Evolutionary conservation across 2,888 invertebrate species (phyloP).

Genomic region (Drosophila stalkeri): DNA sequence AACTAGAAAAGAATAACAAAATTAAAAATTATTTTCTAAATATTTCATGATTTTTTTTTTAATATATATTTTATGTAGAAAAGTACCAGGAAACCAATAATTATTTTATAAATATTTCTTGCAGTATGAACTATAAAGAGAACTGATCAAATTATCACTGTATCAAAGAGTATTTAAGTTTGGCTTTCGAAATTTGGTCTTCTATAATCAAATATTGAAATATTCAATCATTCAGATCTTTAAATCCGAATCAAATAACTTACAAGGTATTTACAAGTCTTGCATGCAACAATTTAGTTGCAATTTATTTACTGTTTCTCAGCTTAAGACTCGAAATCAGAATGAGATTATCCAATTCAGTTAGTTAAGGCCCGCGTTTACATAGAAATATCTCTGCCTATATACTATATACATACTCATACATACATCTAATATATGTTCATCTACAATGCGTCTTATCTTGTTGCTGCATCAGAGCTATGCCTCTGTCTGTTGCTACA

Average conservation of each 20-base stretch:
- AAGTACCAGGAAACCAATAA: too few relatives aligned
- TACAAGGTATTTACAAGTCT: neutral
- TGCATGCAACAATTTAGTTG: neutral
- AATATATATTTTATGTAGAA: too few relatives aligned
- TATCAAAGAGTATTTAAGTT: neutral
- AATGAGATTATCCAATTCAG: constrained; percentile 81
- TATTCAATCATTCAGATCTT: too few relatives aligned
- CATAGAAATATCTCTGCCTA: constrained; percentile 12
- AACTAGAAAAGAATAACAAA: too few relatives aligned
- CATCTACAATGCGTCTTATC: constrained; percentile 26
- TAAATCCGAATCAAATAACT: neutral
- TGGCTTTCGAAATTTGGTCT: neutral
- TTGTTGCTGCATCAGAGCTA: constrained; percentile 27
- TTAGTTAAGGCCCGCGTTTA: constrained; percentile 68
- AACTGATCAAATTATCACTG: neutral
- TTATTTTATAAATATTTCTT: too few relatives aligned
- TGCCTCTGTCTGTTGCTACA: constrained; percentile 47
- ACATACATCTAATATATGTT: constrained; percentile 5
- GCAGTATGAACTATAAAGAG: too few relatives aligned
- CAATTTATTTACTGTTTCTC: constrained; percentile 6
- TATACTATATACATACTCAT: neutral
- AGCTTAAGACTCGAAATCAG: constrained; percentile 37
- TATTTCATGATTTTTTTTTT: too few relatives aligned
- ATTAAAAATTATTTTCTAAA: too few relatives aligned
- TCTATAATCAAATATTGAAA: neutral